Conservation (phyloP, 1,140 invertebrate species). For the Drosophila pseudoobscura region DNA sequence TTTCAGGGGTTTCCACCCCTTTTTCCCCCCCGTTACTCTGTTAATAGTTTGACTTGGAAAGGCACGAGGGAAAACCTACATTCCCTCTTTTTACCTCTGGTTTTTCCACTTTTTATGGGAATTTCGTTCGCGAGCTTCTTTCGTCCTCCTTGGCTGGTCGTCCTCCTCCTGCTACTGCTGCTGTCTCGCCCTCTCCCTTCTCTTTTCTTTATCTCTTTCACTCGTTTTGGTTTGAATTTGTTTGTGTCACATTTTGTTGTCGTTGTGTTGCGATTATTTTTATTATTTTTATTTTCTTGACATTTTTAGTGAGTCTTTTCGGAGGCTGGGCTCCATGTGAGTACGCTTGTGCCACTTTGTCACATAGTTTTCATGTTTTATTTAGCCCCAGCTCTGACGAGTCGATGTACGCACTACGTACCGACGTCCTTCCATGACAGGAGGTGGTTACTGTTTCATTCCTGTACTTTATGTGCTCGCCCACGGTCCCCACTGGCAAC, state of each 20-base stretch:
- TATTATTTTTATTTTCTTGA: constrained; percentile 76
- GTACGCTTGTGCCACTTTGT: constrained; percentile 63
- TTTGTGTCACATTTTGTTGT: constrained; percentile 71
- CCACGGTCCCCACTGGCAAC: constrained; percentile 27
- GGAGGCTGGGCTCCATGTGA: not conserved
- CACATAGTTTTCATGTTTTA: constrained; percentile 80
- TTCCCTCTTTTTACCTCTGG: not conserved
- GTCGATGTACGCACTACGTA: constrained; percentile 17
- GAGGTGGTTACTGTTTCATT: constrained; percentile 11
- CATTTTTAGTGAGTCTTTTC: constrained; percentile 60
- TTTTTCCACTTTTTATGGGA: constrained; percentile 39
- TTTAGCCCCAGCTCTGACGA: constrained; percentile 56
- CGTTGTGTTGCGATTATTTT: constrained; percentile 61
- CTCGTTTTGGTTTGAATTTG: constrained; percentile 57
- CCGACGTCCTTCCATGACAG: constrained; percentile 22
- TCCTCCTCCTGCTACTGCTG: constrained; percentile 7
- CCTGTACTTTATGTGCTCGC: constrained; percentile 24
- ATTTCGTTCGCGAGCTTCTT: constrained; percentile 34
- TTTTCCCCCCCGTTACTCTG: constrained; percentile 26
- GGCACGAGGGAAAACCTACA: not conserved
- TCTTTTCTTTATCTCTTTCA: constrained; percentile 11
- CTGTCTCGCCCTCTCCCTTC: not conserved
- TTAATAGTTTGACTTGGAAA: constrained; percentile 45
- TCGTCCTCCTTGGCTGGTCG: constrained; percentile 11
- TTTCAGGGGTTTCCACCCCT: too few relatives aligned